These are phyloP conservation scores for Lordiphosa clarofinis DNA, from an alignment of 1,140 invertebrate species.

Conservation along the genomic window DNA sequence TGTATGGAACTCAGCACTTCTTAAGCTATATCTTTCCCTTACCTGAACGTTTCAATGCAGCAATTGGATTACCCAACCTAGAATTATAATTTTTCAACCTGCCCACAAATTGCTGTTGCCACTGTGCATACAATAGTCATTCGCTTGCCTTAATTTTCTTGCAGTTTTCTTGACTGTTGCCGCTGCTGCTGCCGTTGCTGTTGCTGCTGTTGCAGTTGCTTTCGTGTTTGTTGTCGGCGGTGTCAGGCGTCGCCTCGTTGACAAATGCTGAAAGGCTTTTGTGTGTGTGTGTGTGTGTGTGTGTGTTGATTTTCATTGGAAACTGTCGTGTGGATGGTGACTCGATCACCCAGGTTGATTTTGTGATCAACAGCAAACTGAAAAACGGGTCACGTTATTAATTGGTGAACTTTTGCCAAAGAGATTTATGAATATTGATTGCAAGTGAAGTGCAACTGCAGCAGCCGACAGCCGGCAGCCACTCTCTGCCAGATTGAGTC, in stretches of 20 bases:
- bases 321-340: slow-evolving; percentile 24
- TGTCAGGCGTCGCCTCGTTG: slow-evolving; percentile 62
- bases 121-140: slow-evolving; percentile 17
- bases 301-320: slow-evolving; percentile 66
- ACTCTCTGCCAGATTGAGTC: slow-evolving; percentile 64
- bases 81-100: no score
- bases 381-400: slow-evolving; percentile 75
- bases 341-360: slow-evolving; percentile 74
- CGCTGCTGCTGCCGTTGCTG: slow-evolving; percentile 34
- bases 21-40: no score
- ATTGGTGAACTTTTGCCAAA: slow-evolving; percentile 68
- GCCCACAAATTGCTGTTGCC: background rate
- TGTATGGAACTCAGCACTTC: no score
- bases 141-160: slow-evolving; percentile 71
- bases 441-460: slow-evolving; percentile 58
- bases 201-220: slow-evolving; percentile 1
- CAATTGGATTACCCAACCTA: no score
- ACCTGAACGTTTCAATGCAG: no score
- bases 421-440: slow-evolving; percentile 76
- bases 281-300: slow-evolving; percentile 43
- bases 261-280: slow-evolving; percentile 71
- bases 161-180: slow-evolving; percentile 67
- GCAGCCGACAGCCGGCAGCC: slow-evolving; percentile 10
- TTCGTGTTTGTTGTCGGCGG: slow-evolving; percentile 48
- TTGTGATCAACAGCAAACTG: slow-evolving; percentile 32